Percentiles rank a stretch among this genome's conserved stretches.
Evolutionary conservation across 2,888 invertebrate species (phyloP).

Genomic region (Pseudococcus longispinus): DNA sequence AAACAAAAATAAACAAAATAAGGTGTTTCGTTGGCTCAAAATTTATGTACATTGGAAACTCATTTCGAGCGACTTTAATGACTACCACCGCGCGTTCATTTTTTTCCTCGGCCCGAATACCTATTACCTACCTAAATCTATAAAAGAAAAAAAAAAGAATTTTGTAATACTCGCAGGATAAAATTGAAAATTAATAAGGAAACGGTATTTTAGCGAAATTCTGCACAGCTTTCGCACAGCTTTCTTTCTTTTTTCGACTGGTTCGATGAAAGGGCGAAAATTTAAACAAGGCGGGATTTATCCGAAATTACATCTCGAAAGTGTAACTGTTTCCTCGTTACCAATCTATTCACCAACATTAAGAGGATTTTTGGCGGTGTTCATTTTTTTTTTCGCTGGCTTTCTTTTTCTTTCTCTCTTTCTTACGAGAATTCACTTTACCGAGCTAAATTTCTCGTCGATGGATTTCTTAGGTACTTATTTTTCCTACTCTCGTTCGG

Average conservation of each 20-base stretch:
- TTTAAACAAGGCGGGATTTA: constrained; percentile 40
- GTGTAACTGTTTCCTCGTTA: constrained; percentile 45
- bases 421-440: neutral
- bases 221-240: neutral
- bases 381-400: neutral
- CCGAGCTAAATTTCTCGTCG: neutral
- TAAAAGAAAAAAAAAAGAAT: neutral
- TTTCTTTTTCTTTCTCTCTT: neutral
- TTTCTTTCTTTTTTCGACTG: neutral
- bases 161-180: constrained; percentile 32
- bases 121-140: neutral
- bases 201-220: constrained; percentile 28
- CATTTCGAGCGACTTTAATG: constrained; percentile 15
- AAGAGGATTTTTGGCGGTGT: constrained; percentile 36
- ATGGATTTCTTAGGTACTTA: neutral
- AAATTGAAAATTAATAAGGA: constrained; percentile 47
- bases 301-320: constrained; percentile 31
- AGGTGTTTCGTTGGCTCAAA: neutral
- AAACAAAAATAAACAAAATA: constrained; percentile 23
- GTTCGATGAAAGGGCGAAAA: constrained; percentile 29
- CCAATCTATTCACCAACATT: constrained; percentile 39
- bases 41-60: constrained; percentile 34
- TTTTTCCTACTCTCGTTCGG: neutral
- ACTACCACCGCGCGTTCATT: neutral
- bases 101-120: neutral